Evolutionary conservation across 2,113 vertebrate genomes (phyloP), one percentile per base, ranked within the genome.

Genomic region (Pelecanoides urinatrix): DNA sequence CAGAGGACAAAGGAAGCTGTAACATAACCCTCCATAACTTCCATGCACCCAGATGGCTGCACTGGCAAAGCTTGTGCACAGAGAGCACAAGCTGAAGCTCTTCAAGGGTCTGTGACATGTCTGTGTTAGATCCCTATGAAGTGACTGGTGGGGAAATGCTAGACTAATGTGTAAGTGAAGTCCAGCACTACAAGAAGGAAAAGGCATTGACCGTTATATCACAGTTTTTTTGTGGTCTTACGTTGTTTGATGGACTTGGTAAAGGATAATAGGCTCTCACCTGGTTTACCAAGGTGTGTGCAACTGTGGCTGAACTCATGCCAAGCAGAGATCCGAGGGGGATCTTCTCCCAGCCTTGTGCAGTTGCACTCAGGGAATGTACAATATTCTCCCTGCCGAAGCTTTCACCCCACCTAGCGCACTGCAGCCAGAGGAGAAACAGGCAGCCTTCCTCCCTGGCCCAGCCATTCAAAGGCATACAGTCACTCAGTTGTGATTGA

Each of bases 381-480:
- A 66, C 7, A 32, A 23, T 36, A 72, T 30, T 81, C 15, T 21
- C 19, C 4, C 16, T 36, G 2, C 10, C 44, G 81, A 80, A 53
- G 16, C 3, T 71, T 66, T 79, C 8, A 62, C 3, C 5, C 7
- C 3, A 78, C 10, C 47, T 47, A 45, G 21, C 0, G 0, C 3
- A 5, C 11, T 1, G 0, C 17, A 75, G 8, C 29, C 34, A 53
- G 23, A 10, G 1, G 7, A 61, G 62, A 86, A 89, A 56, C 4
- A 11, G 21, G 7, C 29, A 71, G 6, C 10, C 36, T 71, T 78
- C 30, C 12, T 75, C 18, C 21, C n/a, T 53, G 42, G 9, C 27
- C n/a, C 3, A 1, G 38, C 8, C 45, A 40, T 30, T 65, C 30
- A 42, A 42, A 55, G 17, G 3, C 16, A 13, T 29, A 26, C 7